Conservation (phyloP, 2,888 invertebrate genomes). For the Argyresthia goedartella region DNA sequence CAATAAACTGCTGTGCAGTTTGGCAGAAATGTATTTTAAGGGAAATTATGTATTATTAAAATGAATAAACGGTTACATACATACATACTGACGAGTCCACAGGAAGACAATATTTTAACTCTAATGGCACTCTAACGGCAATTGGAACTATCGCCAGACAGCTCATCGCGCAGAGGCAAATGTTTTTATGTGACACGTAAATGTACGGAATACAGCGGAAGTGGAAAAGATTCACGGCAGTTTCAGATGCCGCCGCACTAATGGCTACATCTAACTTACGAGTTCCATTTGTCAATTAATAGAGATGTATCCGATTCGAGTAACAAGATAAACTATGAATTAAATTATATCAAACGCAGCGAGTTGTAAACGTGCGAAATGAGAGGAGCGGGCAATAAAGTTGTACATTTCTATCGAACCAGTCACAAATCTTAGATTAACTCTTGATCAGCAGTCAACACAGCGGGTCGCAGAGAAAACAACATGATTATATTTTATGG, state of each 20-base stretch:
- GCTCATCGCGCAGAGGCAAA: neutral
- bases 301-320: neutral
- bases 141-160: no score
- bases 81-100: no score
- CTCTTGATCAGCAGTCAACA: conserved; percentile 1
- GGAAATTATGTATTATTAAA: no score
- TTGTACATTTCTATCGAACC: conserved; percentile 6
- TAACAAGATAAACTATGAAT: no score
- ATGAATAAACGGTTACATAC: no score
- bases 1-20: no score
- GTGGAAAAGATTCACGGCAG: neutral
- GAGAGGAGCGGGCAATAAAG: neutral
- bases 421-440: conserved; percentile 1
- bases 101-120: no score
- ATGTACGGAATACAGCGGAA: neutral
- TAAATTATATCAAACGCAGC: neutral
- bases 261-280: neutral
- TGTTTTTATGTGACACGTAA: neutral
- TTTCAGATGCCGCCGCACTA: neutral
- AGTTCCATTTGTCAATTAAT: neutral
- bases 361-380: neutral
- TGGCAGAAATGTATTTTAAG: no score
- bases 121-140: no score
- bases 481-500: conserved; percentile 11
- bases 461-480: conserved; percentile 4